Evolutionary conservation across 2,888 invertebrate genomes (phyloP), one percentile per base, ranked within the genome.

Genomic region (Metellina segmentata): DNA sequence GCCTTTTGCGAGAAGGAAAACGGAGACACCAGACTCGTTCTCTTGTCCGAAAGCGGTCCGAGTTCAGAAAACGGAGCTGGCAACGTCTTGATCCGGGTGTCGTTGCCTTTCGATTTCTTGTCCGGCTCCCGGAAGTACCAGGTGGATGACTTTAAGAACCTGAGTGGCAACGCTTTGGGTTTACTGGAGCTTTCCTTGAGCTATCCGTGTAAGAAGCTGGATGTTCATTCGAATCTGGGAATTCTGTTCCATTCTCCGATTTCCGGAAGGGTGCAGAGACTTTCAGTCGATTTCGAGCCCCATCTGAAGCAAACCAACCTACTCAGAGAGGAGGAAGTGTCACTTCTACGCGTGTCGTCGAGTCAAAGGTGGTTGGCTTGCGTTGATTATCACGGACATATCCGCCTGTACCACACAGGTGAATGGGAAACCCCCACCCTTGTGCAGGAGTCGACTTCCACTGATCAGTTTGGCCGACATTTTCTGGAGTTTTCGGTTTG

Each of bases 11-110:
- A 48, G 49, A 19, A 51, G 11, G 20, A 49, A 48, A 19, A n/a
- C 7, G 74, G 53, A n/a, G 74, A 71, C 8, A 81, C 53, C 4
- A 16, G 19, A 8, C 19, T 88, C 4, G 34, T 88, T n/a, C 53
- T 88, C 74, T 70, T 88, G 51, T 52, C 81, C 8, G 86, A 86
- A 61, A 74, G 81, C 11, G 81, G 61, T 1, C 11, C 48, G 6
- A 52, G 79, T n/a, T 79, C 87, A 0, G 74, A 81, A 61, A 74
- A 88, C 16, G 13, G 81, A 81, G 81, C 74, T 20, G 81, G 88
- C n/a, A 74, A 81, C 51, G 16, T 81, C 11, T 11, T 88, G 53
- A 81, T 88, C 48, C 71, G 81, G 19, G 49, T 88, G 9, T 69
- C 53, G 16, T 61, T 88, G 16, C 88, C 88, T 0, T 1, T 6